A percentile compares a stretch with the other conserved stretches of the same genome.
Evolutionary conservation across 1,140 invertebrate species (phyloP).

Genomic region (Paraescarpia echinospica): DNA sequence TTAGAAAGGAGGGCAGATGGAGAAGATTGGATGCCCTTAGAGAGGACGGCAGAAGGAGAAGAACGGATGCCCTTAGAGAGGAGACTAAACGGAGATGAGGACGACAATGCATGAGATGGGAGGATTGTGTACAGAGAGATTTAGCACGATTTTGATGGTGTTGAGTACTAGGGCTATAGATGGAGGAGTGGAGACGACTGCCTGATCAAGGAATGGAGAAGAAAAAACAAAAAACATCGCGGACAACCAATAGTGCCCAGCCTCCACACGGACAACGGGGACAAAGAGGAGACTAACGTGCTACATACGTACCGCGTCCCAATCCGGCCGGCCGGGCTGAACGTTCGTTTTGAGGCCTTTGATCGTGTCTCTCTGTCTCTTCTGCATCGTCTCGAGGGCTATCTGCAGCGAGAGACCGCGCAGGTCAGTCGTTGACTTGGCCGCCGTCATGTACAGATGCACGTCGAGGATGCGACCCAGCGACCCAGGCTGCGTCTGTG

Average conservation of each 20-base stretch:
- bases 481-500: conserved; percentile 63
- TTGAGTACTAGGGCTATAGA: too few relatives aligned
- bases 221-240: not conserved
- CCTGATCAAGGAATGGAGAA: not conserved
- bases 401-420: conserved; percentile 90
- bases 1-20: too few relatives aligned
- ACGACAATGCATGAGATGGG: too few relatives aligned
- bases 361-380: conserved; percentile 89
- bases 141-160: too few relatives aligned
- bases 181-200: not conserved
- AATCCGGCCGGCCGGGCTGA: conserved; percentile 91
- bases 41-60: too few relatives aligned
- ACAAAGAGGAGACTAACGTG: not conserved
- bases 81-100: too few relatives aligned
- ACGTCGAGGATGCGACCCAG: conserved; percentile 71
- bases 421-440: conserved; percentile 82
- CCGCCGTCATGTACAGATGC: conserved; percentile 97
- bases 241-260: not conserved
- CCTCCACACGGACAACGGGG: not conserved
- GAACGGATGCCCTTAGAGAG: too few relatives aligned
- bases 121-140: too few relatives aligned
- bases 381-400: conserved; percentile 85
- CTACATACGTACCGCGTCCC: conserved; percentile 57
- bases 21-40: too few relatives aligned
- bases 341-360: conserved; percentile 90